Evolutionary conservation across 2,888 invertebrate genomes (phyloP).

Genomic region (Lycocerus yunnanus): DNA sequence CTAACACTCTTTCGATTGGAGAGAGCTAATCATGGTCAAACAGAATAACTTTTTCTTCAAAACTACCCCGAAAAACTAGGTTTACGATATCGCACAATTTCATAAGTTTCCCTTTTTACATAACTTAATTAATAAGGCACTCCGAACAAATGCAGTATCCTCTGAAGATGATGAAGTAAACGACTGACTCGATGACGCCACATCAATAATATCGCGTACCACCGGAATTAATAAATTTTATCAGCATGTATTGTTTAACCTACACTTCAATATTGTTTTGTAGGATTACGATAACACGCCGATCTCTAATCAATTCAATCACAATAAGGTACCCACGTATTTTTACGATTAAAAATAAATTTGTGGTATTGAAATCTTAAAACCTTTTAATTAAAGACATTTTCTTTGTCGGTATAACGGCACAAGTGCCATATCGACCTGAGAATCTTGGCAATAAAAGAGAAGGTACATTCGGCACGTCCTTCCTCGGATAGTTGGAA

Average conservation of each 20-base stretch:
- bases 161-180: background rate
- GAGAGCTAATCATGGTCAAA: background rate
- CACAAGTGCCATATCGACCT: background rate
- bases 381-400: background rate
- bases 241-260: constrained; percentile 15
- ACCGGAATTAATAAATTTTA: constrained; percentile 16
- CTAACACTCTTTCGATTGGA: background rate
- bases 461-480: no score
- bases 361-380: background rate
- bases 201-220: constrained; percentile 3
- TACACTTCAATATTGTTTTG: constrained; percentile 6
- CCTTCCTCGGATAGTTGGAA: no score
- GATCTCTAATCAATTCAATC: background rate
- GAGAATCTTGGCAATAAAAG: no score
- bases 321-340: background rate
- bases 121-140: background rate
- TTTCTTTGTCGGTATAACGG: background rate
- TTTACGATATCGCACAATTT: background rate
- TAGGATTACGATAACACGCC: constrained; percentile 2
- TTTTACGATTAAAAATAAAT: background rate
- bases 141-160: background rate
- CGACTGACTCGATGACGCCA: background rate
- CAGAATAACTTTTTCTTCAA: background rate
- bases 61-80: background rate
- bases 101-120: background rate